These are phyloP conservation scores for Aspidapion aeneum DNA, from an alignment of 2,888 invertebrate genomes.

Conservation along the genomic window DNA sequence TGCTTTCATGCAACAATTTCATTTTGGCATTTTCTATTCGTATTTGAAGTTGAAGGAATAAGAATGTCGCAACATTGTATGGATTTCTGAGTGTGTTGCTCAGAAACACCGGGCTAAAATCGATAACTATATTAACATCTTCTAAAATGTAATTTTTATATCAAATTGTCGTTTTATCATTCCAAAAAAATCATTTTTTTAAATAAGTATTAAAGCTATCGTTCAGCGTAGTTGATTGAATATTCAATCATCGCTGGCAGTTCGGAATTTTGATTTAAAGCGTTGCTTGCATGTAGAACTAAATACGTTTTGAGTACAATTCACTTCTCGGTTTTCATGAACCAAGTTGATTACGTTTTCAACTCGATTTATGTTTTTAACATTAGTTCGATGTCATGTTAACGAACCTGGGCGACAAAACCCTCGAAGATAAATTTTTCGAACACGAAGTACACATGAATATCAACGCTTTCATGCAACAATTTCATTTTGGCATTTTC, in stretches of 20 bases:
- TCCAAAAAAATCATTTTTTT: no score
- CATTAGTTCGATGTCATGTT: no score
- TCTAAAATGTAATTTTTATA: no score
- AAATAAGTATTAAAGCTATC: no score
- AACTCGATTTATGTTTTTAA: no score
- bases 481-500: slow-evolving; percentile 99
- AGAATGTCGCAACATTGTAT: slow-evolving; percentile 98
- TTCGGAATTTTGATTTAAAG: no score
- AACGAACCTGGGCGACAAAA: slow-evolving; percentile 77
- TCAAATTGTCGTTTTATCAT: no score
- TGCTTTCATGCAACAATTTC: slow-evolving; percentile 98
- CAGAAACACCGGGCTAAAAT: slow-evolving; percentile 99
- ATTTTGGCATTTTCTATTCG: slow-evolving; percentile 99
- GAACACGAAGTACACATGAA: slow-evolving; percentile 97
- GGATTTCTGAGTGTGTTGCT: slow-evolving; percentile 99
- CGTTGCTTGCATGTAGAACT: no score
- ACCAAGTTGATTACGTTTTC: no score
- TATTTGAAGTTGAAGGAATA: slow-evolving; percentile 99
- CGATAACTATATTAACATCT: slow-evolving; percentile 99
- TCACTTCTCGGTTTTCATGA: no score
- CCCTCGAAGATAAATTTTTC: slow-evolving; percentile 99
- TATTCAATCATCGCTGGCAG: no score
- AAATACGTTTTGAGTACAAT: slow-evolving; percentile 97
- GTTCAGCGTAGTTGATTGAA: no score
- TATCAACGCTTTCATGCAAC: slow-evolving; percentile 95